A percentile compares a stretch with the other conserved stretches of the same genome.
These are phyloP conservation scores for Periparus ater DNA, from an alignment of 2,797 vertebrate species.

Conservation along the genomic window DNA sequence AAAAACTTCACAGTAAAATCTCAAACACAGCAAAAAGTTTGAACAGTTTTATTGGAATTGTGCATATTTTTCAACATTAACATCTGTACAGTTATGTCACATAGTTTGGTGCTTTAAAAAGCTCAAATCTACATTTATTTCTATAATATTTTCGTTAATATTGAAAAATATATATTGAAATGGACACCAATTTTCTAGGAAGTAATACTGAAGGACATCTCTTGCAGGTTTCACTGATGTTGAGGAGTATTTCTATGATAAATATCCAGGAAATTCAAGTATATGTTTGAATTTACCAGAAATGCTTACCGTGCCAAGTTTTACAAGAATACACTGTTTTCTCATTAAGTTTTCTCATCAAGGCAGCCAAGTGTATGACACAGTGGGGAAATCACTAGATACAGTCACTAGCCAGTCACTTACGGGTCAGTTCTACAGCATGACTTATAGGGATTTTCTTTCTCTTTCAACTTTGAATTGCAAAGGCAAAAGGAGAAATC, in stretches of 20 bases:
- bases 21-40: background rate
- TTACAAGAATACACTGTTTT: slow-evolving; percentile 15
- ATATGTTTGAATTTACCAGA: slow-evolving; percentile 27
- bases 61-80: background rate
- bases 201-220: background rate
- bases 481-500: background rate
- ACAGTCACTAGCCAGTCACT: background rate
- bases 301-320: slow-evolving; percentile 24
- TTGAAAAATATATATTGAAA: background rate
- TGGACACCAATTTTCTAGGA: background rate
- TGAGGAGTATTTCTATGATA: slow-evolving; percentile 41
- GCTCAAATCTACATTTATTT: background rate
- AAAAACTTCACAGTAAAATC: background rate
- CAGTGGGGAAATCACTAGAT: background rate
- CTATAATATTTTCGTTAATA: background rate
- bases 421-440: background rate
- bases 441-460: background rate
- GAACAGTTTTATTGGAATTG: background rate
- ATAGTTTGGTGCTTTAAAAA: background rate
- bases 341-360: slow-evolving; percentile 19
- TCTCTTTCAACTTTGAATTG: background rate
- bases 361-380: background rate
- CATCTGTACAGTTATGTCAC: background rate
- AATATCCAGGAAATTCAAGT: slow-evolving; percentile 46
- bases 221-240: slow-evolving; percentile 26